Evolutionary conservation across 2,888 invertebrate genomes (phyloP).

Genomic region (Chaetogeoica ovagalla): DNA sequence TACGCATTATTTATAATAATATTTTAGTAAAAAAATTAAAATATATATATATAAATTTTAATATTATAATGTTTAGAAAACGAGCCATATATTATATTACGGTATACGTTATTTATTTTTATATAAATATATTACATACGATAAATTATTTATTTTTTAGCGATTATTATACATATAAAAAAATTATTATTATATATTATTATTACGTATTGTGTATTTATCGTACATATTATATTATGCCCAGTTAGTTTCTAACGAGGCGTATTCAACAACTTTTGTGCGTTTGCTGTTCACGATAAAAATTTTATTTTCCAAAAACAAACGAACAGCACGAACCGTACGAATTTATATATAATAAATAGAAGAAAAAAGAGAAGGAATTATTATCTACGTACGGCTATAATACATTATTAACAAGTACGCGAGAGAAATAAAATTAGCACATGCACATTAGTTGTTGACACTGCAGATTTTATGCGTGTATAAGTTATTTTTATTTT

Average conservation of each 20-base stretch:
- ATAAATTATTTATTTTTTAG: background rate
- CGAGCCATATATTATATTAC: slow-evolving; percentile 17
- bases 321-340: no score
- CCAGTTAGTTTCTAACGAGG: slow-evolving; percentile 37
- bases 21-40: no score
- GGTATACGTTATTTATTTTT: slow-evolving; percentile 27
- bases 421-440: slow-evolving; percentile 11
- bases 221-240: background rate
- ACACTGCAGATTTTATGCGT: background rate
- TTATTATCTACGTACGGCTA: no score
- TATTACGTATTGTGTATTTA: background rate
- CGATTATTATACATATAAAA: background rate
- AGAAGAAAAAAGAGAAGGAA: no score
- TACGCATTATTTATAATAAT: no score
- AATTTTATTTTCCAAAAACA: no score
- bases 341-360: no score
- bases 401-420: background rate
- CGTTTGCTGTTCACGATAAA: slow-evolving; percentile 43
- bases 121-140: background rate
- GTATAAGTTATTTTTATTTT: slow-evolving; percentile 24
- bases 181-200: no score
- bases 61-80: background rate
- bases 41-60: no score
- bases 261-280: slow-evolving; percentile 50
- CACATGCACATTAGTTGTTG: slow-evolving; percentile 53